phyloP scores from a whole-genome alignment of 64 coral and sea anemone species.

The Acropora tenuis region DNA sequence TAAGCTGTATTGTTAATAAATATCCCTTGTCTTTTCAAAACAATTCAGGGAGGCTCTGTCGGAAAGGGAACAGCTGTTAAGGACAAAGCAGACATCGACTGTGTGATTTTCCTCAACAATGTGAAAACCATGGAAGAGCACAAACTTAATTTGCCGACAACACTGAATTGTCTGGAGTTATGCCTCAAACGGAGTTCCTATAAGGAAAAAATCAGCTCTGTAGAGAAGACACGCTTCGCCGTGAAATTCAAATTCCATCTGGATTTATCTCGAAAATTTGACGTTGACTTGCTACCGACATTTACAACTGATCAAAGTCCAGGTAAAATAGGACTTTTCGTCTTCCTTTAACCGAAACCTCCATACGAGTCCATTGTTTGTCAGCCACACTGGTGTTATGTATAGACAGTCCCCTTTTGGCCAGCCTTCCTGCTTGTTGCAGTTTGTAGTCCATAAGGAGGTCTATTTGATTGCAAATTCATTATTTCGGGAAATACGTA shows the following conservation, averaged over 20 bases:
- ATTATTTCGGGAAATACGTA: neutral
- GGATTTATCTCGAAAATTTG: neutral
- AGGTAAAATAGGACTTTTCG: neutral
- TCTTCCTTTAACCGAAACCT: neutral
- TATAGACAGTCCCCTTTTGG: neutral
- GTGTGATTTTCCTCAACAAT: conserved; percentile 44
- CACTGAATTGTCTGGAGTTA: too few species aligned
- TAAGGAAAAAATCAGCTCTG: neutral
- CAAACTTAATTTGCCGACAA: neutral
- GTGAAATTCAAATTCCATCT: conserved; percentile 10
- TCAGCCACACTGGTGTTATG: neutral
- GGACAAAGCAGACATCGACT: conserved; percentile 60
- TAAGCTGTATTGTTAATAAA: neutral
- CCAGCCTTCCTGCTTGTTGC: neutral
- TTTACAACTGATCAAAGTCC: neutral
- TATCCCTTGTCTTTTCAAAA: neutral
- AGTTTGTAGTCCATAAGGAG: neutral
- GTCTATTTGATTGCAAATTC: conserved; percentile 3
- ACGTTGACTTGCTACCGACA: neutral
- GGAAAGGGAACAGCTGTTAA: conserved; percentile 61
- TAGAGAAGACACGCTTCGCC: neutral
- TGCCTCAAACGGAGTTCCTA: neutral
- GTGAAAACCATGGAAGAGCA: conserved; percentile 29
- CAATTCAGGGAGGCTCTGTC: conserved; percentile 49
- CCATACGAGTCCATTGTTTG: neutral